Evolutionary conservation across 2,888 invertebrate species (phyloP), one percentile per base, ranked within the genome.

Genomic region (Nowickia ferox): DNA sequence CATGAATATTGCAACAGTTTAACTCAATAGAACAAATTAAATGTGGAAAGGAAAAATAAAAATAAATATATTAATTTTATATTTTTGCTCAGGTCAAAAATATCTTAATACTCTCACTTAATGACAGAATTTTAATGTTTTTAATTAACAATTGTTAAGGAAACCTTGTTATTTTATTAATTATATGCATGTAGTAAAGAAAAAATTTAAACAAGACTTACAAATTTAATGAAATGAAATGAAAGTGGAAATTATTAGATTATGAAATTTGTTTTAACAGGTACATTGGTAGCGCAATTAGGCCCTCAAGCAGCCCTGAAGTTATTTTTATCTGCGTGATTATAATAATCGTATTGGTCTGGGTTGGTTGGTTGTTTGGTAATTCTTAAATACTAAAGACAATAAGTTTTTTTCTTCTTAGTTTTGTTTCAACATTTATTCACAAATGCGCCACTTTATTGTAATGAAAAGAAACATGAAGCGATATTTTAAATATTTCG

Each of bases 31-130:
- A 42, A 72, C 66, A 68, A 19, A 72, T 13, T 22, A 11, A 61
- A 69, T 11, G 30, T 68, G 38, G 53, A 59, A 65, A 51, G 13
- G 1, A 82, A 59, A 65, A 44, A 63, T 79, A 84, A 84, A 88
- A 80, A 63, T 19, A 42, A 87, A 88, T 88, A 90, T 90, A 90
- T 89, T 90, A 89, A 90, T 88, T 88, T 87, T 88, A 90, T 89
- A 91, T 90, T 92, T 92, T 92, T 92, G 92, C 92, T 89, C 92
- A 87, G 42, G 92, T 92, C 92, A 92, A 92, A 92, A 92, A 91
- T 89, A 91, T 89, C 88, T 90, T 91, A 92, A 92, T 91, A 92
- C 87, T 30, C 6, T 30, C 30, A 30, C 30, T 87, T 86, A 71
- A 68, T 79, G 76, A 68, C 38, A 65, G 2, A 78, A 17, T 30